Conservation (phyloP, 2,888 invertebrate species). For the Galerucella pusilla region DNA sequence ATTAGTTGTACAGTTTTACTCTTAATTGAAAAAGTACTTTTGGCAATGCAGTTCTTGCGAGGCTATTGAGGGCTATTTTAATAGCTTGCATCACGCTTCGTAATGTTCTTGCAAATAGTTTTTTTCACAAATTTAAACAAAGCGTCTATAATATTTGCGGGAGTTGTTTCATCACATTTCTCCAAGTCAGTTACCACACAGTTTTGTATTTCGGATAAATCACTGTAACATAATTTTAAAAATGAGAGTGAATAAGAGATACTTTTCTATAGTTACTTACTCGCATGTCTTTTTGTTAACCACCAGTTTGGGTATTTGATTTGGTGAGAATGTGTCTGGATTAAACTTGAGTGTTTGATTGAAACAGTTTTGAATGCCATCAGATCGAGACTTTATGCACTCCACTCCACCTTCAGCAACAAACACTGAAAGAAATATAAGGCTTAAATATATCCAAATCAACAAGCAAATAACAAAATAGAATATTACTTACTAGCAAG, state of each 20-base stretch:
- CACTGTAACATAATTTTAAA: conserved; percentile 61
- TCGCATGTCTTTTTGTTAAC: conserved; percentile 71
- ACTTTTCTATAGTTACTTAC: conserved; percentile 67
- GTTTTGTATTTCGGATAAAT: conserved; percentile 67
- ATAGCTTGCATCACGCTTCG: conserved; percentile 16
- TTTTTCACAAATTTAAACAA: conserved; percentile 78
- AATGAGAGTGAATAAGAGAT: conserved; percentile 1
- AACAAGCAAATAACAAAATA: conserved; percentile 6
- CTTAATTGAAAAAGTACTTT: too few relatives aligned
- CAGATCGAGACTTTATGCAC: conserved; percentile 67
- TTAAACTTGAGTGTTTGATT: conserved; percentile 71
- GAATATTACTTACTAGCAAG: conserved; percentile 67
- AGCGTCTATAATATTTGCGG: conserved; percentile 81
- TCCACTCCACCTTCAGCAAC: conserved; percentile 68
- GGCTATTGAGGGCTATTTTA: too few relatives aligned
- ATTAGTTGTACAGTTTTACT: too few relatives aligned
- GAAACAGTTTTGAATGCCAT: conserved; percentile 72
- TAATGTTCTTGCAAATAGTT: conserved; percentile 51
- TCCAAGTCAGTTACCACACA: conserved; percentile 74
- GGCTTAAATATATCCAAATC: background rate
- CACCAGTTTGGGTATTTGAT: conserved; percentile 70
- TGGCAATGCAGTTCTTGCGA: too few relatives aligned
- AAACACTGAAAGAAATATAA: conserved; percentile 64
- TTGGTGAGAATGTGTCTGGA: conserved; percentile 59
- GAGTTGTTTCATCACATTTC: conserved; percentile 77